phyloP scores from a whole-genome alignment of 2,888 invertebrate species.

The Tipula vernalis region DNA sequence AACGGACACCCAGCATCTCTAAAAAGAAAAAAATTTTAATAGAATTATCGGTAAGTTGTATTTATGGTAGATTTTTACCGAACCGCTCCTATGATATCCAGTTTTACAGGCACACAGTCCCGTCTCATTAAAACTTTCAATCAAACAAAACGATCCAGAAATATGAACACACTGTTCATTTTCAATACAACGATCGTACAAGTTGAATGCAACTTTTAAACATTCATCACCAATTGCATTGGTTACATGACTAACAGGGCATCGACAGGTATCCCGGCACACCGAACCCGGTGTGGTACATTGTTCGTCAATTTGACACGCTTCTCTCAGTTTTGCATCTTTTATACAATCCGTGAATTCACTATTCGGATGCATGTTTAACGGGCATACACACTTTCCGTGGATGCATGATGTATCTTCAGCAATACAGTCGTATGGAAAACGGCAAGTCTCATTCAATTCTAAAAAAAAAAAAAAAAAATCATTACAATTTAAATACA shows the following conservation, averaged over 20 bases:
- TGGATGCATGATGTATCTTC: slow-evolving; percentile 27
- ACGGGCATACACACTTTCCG: slow-evolving; percentile 29
- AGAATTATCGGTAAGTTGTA: neutral
- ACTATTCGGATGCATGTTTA: slow-evolving; percentile 26
- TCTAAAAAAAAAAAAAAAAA: neutral
- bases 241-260: slow-evolving; percentile 26
- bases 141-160: slow-evolving; percentile 17
- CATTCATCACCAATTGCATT: slow-evolving; percentile 22
- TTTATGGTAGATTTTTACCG: slow-evolving; percentile 14
- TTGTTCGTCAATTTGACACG: slow-evolving; percentile 27
- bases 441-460: neutral
- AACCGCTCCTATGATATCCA: slow-evolving; percentile 18
- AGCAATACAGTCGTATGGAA: slow-evolving; percentile 23
- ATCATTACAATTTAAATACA: neutral
- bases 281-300: slow-evolving; percentile 27
- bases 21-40: neutral
- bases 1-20: slow-evolving; percentile 21
- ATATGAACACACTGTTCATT: slow-evolving; percentile 18
- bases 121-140: slow-evolving; percentile 9
- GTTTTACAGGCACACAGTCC: slow-evolving; percentile 17
- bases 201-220: slow-evolving; percentile 15
- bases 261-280: slow-evolving; percentile 28
- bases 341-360: slow-evolving; percentile 26
- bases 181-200: slow-evolving; percentile 18
- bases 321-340: slow-evolving; percentile 24